Percentiles rank a stretch among this genome's conserved stretches.
Evolutionary conservation across 92 coral and sea anemone genomes (phyloP).

Genomic region (Epizoanthus stellaris): DNA sequence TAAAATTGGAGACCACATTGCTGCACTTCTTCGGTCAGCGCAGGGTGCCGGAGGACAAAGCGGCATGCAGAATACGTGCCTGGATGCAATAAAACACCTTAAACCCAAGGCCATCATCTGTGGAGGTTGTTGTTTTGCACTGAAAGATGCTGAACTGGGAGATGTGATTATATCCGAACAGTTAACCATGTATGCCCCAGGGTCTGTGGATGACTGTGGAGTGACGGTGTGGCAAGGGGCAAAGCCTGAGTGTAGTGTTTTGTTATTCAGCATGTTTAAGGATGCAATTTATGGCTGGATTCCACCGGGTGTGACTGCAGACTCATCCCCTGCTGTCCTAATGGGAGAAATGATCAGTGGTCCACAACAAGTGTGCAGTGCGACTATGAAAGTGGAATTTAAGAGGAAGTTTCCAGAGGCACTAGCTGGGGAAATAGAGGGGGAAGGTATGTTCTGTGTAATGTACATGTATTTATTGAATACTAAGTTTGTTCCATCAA

Average conservation of each 20-base stretch:
- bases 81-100: constrained; percentile 20
- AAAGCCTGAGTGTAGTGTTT: neutral
- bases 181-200: constrained; percentile 18
- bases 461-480: neutral
- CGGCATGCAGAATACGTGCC: constrained; percentile 17
- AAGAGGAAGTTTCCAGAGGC: constrained; percentile 18
- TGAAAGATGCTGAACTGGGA: constrained; percentile 21
- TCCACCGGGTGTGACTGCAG: neutral
- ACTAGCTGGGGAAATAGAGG: constrained; percentile 28
- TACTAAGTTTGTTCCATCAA: no score
- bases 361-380: constrained; percentile 4
- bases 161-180: constrained; percentile 22
- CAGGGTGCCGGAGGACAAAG: constrained; percentile 18
- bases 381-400: neutral
- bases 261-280: constrained; percentile 20
- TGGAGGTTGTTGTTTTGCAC: constrained; percentile 25
- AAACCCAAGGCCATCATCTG: constrained; percentile 20
- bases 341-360: constrained; percentile 33
- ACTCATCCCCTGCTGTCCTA: constrained; percentile 5
- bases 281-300: neutral
- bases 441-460: constrained; percentile 8
- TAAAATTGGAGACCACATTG: constrained; percentile 42
- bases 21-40: constrained; percentile 10
- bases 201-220: neutral
- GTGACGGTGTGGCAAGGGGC: neutral